Base-by-base conservation (phyloP, 2,113 vertebrate genomes). In the Plotosus lineatus region DNA sequence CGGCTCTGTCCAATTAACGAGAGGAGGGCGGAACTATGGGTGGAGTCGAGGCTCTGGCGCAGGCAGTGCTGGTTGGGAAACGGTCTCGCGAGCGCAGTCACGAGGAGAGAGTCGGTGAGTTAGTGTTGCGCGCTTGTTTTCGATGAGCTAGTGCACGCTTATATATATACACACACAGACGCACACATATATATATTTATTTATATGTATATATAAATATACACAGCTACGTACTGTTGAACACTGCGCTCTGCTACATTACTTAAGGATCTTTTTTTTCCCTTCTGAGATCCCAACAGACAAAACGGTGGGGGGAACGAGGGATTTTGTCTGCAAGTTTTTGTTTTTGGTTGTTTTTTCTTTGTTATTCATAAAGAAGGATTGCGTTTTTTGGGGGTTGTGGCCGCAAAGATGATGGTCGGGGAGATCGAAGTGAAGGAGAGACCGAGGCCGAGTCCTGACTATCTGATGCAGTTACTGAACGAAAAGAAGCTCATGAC, bases 371-470 rank as follows among this genome's bases (percentile, higher is more conserved):
- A 1, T 38, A 74, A 89, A 88, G 86, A 85, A 87, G 92, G 92
- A 92, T 92, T 91, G 88, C 90, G 91, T 89, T 74, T 88, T 87
- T 51, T 17, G 40, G 60, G 12, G 89, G 88, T 88, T 87, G 82
- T 89, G 85, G 87, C 88, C 51, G 73, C 73, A 56, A 91, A 93
- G 82, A 94, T 94, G 93, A 94, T 94, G 94, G 94, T 94, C 91
- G 94, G 94, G 91, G 94, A 94, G 93, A 93, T 94, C 85, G 94
- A 94, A 91, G 91, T 94, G 93, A 94, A 93, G 93, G 94, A 95
- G 91, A 93, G 93, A 92, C 94, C 94, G 91, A 94, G 94, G 93
- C 93, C 94, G 91, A 95, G 93, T 92, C 94, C 94, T 86, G 94
- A 95, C 91, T 95, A 95, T 91, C 89, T 95, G 85, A 95, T 95